Base-by-base conservation (phyloP, 1,140 invertebrate genomes). In the Trachymyrmex septentrionalis region DNA sequence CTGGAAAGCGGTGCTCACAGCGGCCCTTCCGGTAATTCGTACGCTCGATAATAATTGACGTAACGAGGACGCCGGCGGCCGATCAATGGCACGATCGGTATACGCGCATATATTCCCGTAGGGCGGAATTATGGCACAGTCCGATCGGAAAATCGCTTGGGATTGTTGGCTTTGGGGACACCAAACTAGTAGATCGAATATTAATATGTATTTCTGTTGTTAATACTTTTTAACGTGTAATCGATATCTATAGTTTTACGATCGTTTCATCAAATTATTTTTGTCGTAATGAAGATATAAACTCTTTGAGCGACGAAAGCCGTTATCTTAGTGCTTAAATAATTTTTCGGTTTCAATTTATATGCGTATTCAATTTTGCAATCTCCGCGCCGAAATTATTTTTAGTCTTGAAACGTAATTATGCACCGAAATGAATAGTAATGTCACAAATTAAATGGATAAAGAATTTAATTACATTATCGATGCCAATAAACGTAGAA, bases 1-100 rank as follows among this genome's bases (percentile, higher is more conserved):
- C 82, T 86, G 81, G 88, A 91, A 89, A 91, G 87, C 90, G 71
- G 75, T 72, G 86, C 75, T 87, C 84, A 88, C 69, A 66, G 76
- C 77, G 91, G 82, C 59, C 80, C 91, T 88, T 92, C 86, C 87
- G 89, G 86, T 87, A 89, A 88, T 92, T 89, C 87, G 88, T 88
- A 86, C 84, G 86, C 61, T 91, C 87, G 85, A 92, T 91, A 92
- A 91, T 92, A 92, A 92, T 92, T 92, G 90, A 91, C 90, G 89
- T 92, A 92, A 92, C 91, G 89, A 91, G 90, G 90, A 92, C 85
- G 86, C 84, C 78, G 87, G 59, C 57, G 81, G 27, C 30, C 90
- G 90, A 91, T 91, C 88, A 87, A 87, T 91, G 73, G 64, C 71
- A 69, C 85, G 91, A 92, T 92, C 87, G 73, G 86, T 86, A 76